phyloP scores from a whole-genome alignment of 2,888 invertebrate genomes.

The Melieria omissa region DNA sequence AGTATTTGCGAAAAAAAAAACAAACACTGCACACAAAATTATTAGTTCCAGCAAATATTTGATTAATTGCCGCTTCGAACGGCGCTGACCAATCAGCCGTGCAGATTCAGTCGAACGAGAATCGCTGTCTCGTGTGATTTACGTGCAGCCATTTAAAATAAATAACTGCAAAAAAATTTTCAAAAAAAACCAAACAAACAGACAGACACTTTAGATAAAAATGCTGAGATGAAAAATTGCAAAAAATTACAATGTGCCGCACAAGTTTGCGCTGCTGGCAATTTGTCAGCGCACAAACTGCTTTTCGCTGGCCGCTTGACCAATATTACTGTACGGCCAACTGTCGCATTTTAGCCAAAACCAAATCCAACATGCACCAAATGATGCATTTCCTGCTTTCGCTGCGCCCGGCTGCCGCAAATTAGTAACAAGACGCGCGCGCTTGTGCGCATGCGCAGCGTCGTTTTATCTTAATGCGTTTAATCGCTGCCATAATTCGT shows the following conservation, averaged over 20 bases:
- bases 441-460: too few species aligned
- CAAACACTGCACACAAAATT: neutral
- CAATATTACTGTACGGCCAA: constrained; percentile 1
- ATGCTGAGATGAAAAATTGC: too few species aligned
- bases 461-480: constrained; percentile 35
- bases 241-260: neutral
- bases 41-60: constrained; percentile 4
- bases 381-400: too few species aligned
- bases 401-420: too few species aligned
- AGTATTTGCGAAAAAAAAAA: constrained; percentile 1
- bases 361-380: too few species aligned
- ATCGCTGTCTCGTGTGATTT: too few species aligned
- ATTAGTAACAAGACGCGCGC: too few species aligned
- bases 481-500: constrained; percentile 37
- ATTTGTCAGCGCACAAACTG: constrained; percentile 21
- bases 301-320: neutral
- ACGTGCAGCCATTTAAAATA: too few species aligned
- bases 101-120: too few species aligned
- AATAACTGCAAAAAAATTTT: too few species aligned
- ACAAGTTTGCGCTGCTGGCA: constrained; percentile 5
- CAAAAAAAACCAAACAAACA: too few species aligned
- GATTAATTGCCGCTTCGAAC: constrained; percentile 22
- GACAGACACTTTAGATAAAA: too few species aligned
- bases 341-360: neutral
- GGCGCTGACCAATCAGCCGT: neutral